A percentile compares a stretch with the other conserved stretches of the same genome.
These are phyloP conservation scores for Apodemia hepburni DNA, from an alignment of 2,888 invertebrate genomes.

Conservation along the genomic window DNA sequence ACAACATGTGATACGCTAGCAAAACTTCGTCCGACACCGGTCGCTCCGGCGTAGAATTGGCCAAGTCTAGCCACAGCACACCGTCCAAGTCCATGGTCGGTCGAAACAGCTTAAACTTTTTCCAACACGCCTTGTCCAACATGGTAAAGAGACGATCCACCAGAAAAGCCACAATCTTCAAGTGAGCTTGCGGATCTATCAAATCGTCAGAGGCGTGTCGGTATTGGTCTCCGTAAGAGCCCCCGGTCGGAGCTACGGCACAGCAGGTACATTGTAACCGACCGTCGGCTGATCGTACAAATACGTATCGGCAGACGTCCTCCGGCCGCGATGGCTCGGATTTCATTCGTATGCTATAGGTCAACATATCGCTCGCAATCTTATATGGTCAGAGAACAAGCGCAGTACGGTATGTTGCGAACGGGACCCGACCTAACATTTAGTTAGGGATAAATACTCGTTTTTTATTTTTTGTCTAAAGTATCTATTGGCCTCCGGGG, in stretches of 20 bases:
- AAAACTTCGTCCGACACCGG: background rate
- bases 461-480: too few species aligned
- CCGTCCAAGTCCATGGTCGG: constrained; percentile 16
- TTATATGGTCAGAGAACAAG: too few species aligned
- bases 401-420: too few species aligned
- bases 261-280: constrained; percentile 9
- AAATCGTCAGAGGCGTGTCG: constrained; percentile 2
- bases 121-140: constrained; percentile 7
- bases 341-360: too few species aligned
- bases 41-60: background rate
- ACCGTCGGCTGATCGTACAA: background rate
- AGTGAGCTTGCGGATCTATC: background rate
- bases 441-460: too few species aligned
- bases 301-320: too few species aligned
- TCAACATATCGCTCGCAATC: too few species aligned
- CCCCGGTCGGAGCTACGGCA: background rate
- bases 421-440: too few species aligned
- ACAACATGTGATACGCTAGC: too few species aligned
- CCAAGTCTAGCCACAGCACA: constrained; percentile 2
- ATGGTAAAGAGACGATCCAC: constrained; percentile 8
- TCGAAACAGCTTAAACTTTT: constrained; percentile 16
- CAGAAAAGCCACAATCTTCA: constrained; percentile 6
- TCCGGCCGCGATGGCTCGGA: too few species aligned
- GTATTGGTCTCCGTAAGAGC: background rate
- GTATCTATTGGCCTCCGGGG: too few species aligned